A percentile compares a stretch with the other conserved stretches of the same genome.
These are phyloP conservation scores for Picus viridis DNA, from an alignment of 2,797 vertebrate species.

Conservation along the genomic window DNA sequence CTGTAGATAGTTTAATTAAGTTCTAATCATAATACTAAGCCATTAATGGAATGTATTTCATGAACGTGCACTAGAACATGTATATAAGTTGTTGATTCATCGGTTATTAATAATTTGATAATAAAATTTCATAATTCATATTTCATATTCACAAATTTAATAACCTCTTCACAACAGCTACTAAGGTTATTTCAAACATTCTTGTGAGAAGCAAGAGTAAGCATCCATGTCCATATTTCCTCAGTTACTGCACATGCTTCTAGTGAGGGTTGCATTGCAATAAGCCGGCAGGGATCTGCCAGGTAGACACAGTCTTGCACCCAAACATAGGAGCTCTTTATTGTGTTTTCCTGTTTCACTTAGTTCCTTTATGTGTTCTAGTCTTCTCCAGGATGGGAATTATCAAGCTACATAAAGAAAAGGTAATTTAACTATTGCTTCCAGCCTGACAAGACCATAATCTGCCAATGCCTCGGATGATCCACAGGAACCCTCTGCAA, in stretches of 20 bases:
- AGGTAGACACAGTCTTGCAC: background rate
- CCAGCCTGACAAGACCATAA: background rate
- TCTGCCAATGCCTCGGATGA: background rate
- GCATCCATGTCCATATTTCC: background rate
- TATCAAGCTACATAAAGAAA: background rate
- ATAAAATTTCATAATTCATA: too few relatives aligned
- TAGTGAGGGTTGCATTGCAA: accelerated
- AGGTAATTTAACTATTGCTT: background rate
- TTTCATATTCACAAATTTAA: too few relatives aligned
- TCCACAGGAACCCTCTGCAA: background rate
- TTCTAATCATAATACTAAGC: too few relatives aligned
- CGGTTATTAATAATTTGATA: too few relatives aligned
- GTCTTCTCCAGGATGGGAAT: background rate
- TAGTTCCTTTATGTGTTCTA: background rate
- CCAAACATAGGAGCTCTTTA: accelerated
- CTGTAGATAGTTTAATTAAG: too few relatives aligned
- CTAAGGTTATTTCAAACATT: background rate
- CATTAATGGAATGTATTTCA: too few relatives aligned
- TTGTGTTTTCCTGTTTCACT: background rate
- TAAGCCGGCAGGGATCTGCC: background rate
- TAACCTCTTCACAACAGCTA: too few relatives aligned
- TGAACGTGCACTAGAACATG: too few relatives aligned
- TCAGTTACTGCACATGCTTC: accelerated
- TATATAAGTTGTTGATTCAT: too few relatives aligned
- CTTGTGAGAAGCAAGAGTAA: background rate